phyloP scores from a whole-genome alignment of 2,797 vertebrate genomes.

The Muscicapa striata region DNA sequence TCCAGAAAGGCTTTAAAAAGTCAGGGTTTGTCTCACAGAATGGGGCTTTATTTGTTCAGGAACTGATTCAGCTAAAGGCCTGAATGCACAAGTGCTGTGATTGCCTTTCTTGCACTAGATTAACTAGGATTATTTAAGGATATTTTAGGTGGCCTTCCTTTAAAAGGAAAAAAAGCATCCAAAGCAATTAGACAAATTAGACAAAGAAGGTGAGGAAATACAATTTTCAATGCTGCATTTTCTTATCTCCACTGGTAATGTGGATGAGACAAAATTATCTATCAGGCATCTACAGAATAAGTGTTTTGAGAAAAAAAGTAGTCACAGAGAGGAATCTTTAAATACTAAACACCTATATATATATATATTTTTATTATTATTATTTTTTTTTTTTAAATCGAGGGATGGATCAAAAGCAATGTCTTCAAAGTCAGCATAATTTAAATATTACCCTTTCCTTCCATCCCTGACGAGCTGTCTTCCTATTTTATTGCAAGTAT shows the following conservation, averaged over 20 bases:
- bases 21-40: neutral
- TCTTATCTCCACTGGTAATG: neutral
- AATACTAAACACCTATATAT: neutral
- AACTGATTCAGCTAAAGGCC: neutral
- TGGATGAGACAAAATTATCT: neutral
- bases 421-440: conserved; percentile 56
- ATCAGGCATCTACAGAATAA: neutral
- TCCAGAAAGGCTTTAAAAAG: neutral
- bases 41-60: neutral
- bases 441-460: conserved; percentile 37
- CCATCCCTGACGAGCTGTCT: conserved; percentile 48
- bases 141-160: neutral
- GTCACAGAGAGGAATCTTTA: neutral
- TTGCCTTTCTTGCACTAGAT: neutral
- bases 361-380: no score
- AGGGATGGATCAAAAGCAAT: neutral
- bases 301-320: neutral
- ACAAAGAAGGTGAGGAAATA: neutral
- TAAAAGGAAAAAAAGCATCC: neutral
- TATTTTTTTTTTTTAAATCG: neutral
- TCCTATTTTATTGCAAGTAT: conserved; percentile 59
- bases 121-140: neutral
- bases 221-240: neutral
- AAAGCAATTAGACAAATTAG: neutral
- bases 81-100: neutral